Conservation (phyloP, 2,113 vertebrate genomes). For the Ptilorrhoa leucosticta region DNA sequence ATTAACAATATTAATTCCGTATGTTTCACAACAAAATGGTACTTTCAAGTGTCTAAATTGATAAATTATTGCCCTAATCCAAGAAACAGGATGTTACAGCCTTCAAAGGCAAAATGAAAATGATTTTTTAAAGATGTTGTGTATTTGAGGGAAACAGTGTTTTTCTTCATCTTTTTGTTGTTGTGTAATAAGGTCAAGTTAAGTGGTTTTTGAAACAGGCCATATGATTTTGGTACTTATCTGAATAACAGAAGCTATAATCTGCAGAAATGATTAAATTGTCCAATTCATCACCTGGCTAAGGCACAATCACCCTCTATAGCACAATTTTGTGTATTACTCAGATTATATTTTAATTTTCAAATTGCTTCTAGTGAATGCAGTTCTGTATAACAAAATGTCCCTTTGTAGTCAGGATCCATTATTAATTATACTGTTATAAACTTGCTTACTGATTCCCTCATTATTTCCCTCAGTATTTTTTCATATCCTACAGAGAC, state of each 20-base stretch:
- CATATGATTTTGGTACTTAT: background rate
- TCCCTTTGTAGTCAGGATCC: background rate
- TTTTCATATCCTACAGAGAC: background rate
- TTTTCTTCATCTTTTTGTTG: background rate
- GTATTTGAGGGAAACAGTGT: background rate
- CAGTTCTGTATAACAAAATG: background rate
- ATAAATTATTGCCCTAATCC: background rate
- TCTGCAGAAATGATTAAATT: background rate
- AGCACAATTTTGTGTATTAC: background rate
- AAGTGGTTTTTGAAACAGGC: background rate
- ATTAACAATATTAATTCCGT: background rate
- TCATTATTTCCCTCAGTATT: background rate
- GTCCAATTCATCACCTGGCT: background rate
- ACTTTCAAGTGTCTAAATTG: background rate
- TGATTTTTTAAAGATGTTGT: background rate
- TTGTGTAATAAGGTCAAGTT: background rate
- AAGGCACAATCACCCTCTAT: background rate
- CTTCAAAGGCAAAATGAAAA: background rate
- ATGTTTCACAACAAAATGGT: background rate
- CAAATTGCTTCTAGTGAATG: background rate
- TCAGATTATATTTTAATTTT: constrained; percentile 9
- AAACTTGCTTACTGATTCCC: background rate
- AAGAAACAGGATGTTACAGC: background rate
- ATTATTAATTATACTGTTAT: background rate
- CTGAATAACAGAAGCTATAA: background rate